phyloP scores from a whole-genome alignment of 2,888 invertebrate species.

The Protonemura montana region DNA sequence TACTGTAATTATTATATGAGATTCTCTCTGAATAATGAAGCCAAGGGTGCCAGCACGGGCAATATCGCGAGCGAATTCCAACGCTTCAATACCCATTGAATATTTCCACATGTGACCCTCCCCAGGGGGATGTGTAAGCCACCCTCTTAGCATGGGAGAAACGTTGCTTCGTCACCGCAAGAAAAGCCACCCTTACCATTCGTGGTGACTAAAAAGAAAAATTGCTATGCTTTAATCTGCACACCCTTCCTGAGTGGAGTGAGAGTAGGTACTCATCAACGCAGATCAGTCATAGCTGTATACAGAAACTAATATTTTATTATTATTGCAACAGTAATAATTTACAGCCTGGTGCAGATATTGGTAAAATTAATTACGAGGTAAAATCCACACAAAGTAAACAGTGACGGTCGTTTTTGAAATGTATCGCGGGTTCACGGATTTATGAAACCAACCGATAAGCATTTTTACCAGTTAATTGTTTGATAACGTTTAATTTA shows the following conservation, averaged over 20 bases:
- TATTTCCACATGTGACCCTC: slow-evolving; percentile 32
- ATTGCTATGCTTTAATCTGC: neutral
- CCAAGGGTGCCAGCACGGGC: neutral
- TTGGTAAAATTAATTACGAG: neutral
- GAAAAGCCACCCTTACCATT: slow-evolving; percentile 7
- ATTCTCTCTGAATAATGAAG: slow-evolving; percentile 25
- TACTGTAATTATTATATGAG: slow-evolving; percentile 32
- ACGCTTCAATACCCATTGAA: slow-evolving; percentile 32
- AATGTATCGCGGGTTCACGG: neutral
- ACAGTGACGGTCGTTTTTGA: neutral
- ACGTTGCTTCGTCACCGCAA: slow-evolving; percentile 28
- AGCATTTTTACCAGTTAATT: neutral
- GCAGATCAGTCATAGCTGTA: neutral
- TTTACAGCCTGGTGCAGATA: neutral
- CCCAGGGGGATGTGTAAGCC: neutral
- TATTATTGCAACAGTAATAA: neutral
- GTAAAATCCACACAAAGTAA: neutral
- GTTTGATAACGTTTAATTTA: neutral
- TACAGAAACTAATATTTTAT: neutral
- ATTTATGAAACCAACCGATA: neutral
- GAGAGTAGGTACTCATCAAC: neutral
- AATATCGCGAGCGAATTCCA: slow-evolving; percentile 31
- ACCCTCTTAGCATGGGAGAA: slow-evolving; percentile 27
- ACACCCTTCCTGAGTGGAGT: neutral
- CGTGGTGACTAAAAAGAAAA: neutral